Percentiles rank a stretch among this genome's conserved stretches.
These are phyloP conservation scores for Delia radicum DNA, from an alignment of 1,140 invertebrate species.

Conservation along the genomic window DNA sequence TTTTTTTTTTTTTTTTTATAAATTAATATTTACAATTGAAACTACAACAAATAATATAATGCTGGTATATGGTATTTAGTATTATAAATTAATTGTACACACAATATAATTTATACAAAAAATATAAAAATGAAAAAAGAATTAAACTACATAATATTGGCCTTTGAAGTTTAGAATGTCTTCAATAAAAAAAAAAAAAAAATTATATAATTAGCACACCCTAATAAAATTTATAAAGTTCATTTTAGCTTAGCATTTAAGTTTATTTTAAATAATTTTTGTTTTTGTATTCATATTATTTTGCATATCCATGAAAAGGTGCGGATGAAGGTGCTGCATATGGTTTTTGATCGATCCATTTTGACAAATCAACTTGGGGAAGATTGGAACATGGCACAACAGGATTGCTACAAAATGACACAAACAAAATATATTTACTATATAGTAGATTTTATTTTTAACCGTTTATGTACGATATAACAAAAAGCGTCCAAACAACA, in stretches of 20 bases:
- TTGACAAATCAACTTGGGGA: constrained; percentile 65
- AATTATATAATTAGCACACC: not conserved
- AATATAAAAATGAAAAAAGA: not conserved
- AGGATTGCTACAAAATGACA: constrained; percentile 63
- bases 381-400: constrained; percentile 65
- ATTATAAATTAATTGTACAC: not conserved
- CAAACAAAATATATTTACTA: not conserved
- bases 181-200: not conserved
- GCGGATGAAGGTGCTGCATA: not conserved
- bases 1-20: not conserved
- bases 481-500: no score
- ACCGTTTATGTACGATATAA: no score
- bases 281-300: not conserved
- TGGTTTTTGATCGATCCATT: constrained; percentile 60
- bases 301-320: not conserved
- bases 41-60: not conserved
- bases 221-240: not conserved
- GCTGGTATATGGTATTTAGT: not conserved
- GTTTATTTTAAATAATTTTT: no score
- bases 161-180: not conserved
- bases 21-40: constrained; percentile 2
- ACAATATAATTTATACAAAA: no score
- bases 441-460: no score
- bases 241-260: no score
- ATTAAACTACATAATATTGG: not conserved